Percentiles rank a stretch among this genome's conserved stretches.
Evolutionary conservation across 2,888 invertebrate species (phyloP).

Genomic region (Acleris laterana): DNA sequence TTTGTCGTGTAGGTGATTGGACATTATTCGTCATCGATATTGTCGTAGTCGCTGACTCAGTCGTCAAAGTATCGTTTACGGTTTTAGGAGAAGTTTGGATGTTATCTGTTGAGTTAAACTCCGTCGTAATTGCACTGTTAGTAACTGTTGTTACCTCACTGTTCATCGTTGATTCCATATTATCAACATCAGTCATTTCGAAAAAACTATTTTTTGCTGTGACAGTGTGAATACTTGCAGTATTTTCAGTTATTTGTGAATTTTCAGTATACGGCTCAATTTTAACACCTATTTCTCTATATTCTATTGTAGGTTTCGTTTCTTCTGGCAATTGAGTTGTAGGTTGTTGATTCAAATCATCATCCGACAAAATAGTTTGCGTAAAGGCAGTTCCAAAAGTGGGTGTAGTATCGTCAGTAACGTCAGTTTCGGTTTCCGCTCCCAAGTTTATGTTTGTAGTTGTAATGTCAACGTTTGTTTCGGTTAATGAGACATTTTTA

Average conservation of each 20-base stretch:
- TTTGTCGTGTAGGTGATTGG: conserved; percentile 36
- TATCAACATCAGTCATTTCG: conserved; percentile 7
- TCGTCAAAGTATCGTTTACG: neutral
- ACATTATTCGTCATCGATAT: conserved; percentile 3
- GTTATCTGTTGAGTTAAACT: neutral
- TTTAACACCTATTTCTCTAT: conserved; percentile 12
- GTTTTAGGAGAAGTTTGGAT: conserved; percentile 2
- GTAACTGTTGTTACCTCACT: conserved; percentile 1
- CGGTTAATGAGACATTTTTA: conserved; percentile 80
- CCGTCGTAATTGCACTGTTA: neutral
- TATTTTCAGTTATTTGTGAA: conserved; percentile 3
- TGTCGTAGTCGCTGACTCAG: conserved; percentile 12
- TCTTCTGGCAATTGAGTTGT: neutral
- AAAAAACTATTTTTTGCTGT: neutral
- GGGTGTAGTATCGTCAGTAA: conserved; percentile 47
- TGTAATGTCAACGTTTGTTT: conserved; percentile 65
- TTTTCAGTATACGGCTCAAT: conserved; percentile 27
- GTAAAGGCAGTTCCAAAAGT: conserved; percentile 31
- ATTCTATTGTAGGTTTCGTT: conserved; percentile 22
- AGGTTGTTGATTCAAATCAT: neutral
- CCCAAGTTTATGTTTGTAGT: conserved; percentile 54
- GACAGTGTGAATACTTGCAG: neutral
- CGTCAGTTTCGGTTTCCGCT: conserved; percentile 55
- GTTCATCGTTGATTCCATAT: conserved; percentile 6
- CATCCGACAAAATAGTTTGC: conserved; percentile 1